phyloP scores from a whole-genome alignment of 2,888 invertebrate genomes.

The Cryptops parisi region DNA sequence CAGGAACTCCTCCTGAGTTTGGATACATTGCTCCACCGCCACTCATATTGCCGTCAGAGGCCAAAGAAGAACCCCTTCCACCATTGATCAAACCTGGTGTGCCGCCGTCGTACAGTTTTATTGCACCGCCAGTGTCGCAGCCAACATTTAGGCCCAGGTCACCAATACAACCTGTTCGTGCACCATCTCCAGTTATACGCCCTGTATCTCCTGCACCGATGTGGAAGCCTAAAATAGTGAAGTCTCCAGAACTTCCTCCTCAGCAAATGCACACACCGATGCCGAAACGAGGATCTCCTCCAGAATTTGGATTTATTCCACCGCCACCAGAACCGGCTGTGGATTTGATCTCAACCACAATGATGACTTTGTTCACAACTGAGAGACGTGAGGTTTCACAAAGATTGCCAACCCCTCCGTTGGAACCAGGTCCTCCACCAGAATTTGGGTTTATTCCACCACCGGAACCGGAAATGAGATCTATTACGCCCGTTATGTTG shows the following conservation, averaged over 20 bases:
- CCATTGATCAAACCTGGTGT: conserved; percentile 13
- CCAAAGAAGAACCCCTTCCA: conserved; percentile 10
- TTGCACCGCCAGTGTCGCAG: neutral
- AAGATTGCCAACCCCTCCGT: neutral
- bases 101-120: too few relatives aligned
- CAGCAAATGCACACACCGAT: conserved; percentile 21
- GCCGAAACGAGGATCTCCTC: conserved; percentile 43
- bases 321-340: neutral
- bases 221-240: conserved; percentile 23
- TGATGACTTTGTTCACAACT: too few relatives aligned
- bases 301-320: conserved; percentile 35
- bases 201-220: conserved; percentile 47
- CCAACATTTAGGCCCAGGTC: conserved; percentile 4
- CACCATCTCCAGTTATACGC: conserved; percentile 22
- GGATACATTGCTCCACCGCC: conserved; percentile 23
- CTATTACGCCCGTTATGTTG: neutral
- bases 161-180: conserved; percentile 18
- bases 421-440: conserved; percentile 3
- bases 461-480: neutral
- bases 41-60: neutral
- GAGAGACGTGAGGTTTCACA: neutral
- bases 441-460: conserved; percentile 1
- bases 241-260: neutral
- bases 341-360: neutral
- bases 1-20: conserved; percentile 44